Evolutionary conservation across 2,888 invertebrate genomes (phyloP), one percentile per base, ranked within the genome.

Genomic region (Hyppa rectilinea): DNA sequence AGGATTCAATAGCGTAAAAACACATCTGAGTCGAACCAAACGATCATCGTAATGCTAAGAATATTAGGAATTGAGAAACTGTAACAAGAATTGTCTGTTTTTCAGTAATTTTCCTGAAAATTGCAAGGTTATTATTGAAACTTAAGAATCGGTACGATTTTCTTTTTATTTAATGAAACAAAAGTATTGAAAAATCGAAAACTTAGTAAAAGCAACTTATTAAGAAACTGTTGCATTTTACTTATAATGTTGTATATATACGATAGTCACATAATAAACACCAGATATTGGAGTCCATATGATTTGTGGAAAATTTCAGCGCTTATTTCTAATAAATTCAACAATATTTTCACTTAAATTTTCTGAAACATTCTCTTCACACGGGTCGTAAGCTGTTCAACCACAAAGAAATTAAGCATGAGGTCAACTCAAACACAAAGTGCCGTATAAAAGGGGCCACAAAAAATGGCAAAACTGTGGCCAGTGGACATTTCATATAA

Each of bases 401-500:
- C 43, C 55, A 59, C 40, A 50, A 69, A 55, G 50, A 62, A 72
- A 65, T 71, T 61, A 47, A 64, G 79, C 78, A 52, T 45, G 49
- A 74, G 55, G 60, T 61, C 60, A 62, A 71, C 82, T 60, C 61
- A 79, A 71, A 82, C 52, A 65, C 62, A 65, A 83, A 66, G 73
- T 71, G 40, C 38, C 70, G 67, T 62, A 72, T 71, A 74, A 78
- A 83, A 81, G 65, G 63, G 72, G 34, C 59, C 56, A 53, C 66
- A 74, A 81, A 84, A 83, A 80, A 80, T 73, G 71, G 67, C 62
- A 78, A 66, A 68, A 82, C 83, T 71, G 82, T 77, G 74, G 77
- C 81, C 85, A 85, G 80, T 89, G 91, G 91, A 88, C 88, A 89
- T 89, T 89, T 89, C 87, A 89, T 88, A 86, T 91, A 89, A 92